Percentiles rank a stretch among this genome's conserved stretches.
phyloP scores from a whole-genome alignment of 2,888 invertebrate species.

The Ormyrus nitidulus region DNA sequence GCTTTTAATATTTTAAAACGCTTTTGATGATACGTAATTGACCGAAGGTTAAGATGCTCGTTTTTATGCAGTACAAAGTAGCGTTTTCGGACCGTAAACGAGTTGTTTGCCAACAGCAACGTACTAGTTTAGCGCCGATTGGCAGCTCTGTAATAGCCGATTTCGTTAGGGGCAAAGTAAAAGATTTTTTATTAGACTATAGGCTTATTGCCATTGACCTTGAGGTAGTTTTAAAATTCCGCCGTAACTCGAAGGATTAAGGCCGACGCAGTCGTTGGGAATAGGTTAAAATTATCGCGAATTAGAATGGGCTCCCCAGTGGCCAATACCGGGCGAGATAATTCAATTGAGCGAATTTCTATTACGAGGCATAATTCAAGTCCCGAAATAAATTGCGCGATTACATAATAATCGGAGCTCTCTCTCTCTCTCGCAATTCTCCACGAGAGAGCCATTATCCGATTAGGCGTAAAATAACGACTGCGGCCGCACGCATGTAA shows the following conservation, averaged over 20 bases:
- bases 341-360: too few relatives aligned
- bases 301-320: too few relatives aligned
- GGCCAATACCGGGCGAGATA: too few relatives aligned
- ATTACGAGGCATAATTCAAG: too few relatives aligned
- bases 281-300: too few relatives aligned
- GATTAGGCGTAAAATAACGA: not conserved
- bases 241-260: not conserved
- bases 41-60: not conserved
- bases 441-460: not conserved
- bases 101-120: not conserved
- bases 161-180: slow-evolving; percentile 35
- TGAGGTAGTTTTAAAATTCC: not conserved
- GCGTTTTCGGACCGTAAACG: slow-evolving; percentile 27
- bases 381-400: too few relatives aligned
- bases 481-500: not conserved
- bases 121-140: not conserved
- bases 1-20: slow-evolving; percentile 50
- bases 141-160: slow-evolving; percentile 35
- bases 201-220: not conserved
- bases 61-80: not conserved
- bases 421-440: too few relatives aligned
- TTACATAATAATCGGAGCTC: too few relatives aligned
- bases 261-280: too few relatives aligned
- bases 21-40: slow-evolving; percentile 41
- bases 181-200: slow-evolving; percentile 26